These are phyloP conservation scores for Picathartes gymnocephalus DNA, from an alignment of 2,113 vertebrate species.

Conservation along the genomic window DNA sequence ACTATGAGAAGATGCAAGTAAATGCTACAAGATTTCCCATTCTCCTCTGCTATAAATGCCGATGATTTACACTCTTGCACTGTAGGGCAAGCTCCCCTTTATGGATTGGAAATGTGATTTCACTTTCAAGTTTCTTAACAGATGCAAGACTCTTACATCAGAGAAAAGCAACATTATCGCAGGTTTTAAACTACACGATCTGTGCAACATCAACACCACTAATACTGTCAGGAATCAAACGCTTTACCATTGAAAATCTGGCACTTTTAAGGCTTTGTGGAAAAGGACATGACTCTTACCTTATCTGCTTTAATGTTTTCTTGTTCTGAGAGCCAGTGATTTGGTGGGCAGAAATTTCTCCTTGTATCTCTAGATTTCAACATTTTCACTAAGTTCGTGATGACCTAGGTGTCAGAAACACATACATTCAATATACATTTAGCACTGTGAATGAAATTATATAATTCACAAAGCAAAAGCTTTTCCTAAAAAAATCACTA, in stretches of 20 bases:
- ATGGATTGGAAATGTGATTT: background rate
- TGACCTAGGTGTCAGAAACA: slow-evolving; percentile 79
- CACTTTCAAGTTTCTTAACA: background rate
- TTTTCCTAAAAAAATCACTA: background rate
- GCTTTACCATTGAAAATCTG: background rate
- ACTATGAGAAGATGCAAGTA: background rate
- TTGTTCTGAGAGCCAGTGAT: slow-evolving; percentile 95
- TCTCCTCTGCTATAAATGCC: background rate
- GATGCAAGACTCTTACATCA: background rate
- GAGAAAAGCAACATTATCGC: background rate
- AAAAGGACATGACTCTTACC: slow-evolving; percentile 64
- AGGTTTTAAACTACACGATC: background rate
- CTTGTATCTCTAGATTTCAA: slow-evolving; percentile 94
- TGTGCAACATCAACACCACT: background rate
- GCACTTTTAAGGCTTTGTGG: background rate
- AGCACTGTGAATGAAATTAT: background rate
- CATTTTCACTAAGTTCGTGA: slow-evolving; percentile 99
- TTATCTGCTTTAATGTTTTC: slow-evolving; percentile 97
- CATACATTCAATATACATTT: background rate
- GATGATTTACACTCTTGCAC: background rate
- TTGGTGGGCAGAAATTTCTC: slow-evolving; percentile 91
- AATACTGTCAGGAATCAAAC: background rate
- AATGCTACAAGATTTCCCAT: background rate
- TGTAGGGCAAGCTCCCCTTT: background rate
- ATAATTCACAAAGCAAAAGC: background rate